A percentile compares a stretch with the other conserved stretches of the same genome.
These are phyloP conservation scores for Siphamia tubifer DNA, from an alignment of 2,113 vertebrate genomes.

Conservation along the genomic window DNA sequence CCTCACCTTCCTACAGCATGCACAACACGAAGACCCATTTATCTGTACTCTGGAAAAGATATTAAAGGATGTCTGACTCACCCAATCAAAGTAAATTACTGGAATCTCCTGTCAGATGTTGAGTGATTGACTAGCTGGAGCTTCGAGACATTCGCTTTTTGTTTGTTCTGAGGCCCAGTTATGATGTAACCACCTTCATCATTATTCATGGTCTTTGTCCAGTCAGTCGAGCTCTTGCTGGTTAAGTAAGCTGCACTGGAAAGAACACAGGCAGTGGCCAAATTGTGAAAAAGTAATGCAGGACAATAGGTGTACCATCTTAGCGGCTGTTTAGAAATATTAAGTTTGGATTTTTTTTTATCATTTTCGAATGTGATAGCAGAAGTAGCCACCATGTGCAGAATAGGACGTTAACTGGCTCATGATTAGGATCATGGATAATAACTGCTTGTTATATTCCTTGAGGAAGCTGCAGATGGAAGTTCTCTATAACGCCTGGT, in stretches of 20 bases:
- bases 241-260: conserved; percentile 12
- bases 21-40: conserved; percentile 7
- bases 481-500: conserved; percentile 43
- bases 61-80: conserved; percentile 36
- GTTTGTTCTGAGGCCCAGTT: conserved; percentile 56
- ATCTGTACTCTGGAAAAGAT: conserved; percentile 56
- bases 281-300: too few species aligned
- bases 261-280: background rate
- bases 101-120: conserved; percentile 16
- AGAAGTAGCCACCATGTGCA: background rate
- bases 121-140: conserved; percentile 41
- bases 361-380: conserved; percentile 13
- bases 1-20: background rate
- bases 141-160: conserved; percentile 25
- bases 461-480: conserved; percentile 51
- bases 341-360: background rate
- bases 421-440: conserved; percentile 26
- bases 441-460: conserved; percentile 43
- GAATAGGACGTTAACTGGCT: background rate
- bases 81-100: conserved; percentile 45
- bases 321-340: background rate
- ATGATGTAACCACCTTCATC: conserved; percentile 15
- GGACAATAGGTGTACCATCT: background rate
- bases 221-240: conserved; percentile 8
- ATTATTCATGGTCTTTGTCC: conserved; percentile 36